Evolutionary conservation across 1,140 invertebrate genomes (phyloP), one percentile per base, ranked within the genome.

Genomic region (Neodiprion pinetum): DNA sequence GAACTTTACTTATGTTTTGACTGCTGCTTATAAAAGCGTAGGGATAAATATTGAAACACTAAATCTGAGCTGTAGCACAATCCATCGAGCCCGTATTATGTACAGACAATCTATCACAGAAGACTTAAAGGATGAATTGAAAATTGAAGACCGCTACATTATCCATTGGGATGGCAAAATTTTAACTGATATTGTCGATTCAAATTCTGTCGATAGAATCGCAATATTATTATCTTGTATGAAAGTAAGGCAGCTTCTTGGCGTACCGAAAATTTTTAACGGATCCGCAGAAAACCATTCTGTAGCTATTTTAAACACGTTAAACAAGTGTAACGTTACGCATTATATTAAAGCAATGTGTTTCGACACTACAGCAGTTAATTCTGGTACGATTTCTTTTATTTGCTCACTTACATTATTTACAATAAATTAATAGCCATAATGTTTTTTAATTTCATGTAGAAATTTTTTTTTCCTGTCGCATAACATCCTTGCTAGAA

Each of bases 1-100:
- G 72, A 78, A 81, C 75, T 79, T 77, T 10, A 75, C 76, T 74
- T 67, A 74, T 10, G 78, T 81, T 75, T 68, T 81, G 66, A 73
- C 78, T 78, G 75, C 78, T 48, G 77, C 78, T 9, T 67, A 73
- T 7, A 77, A 76, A 72, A 79, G 77, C 77, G 74, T 76, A 71
- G 76, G 78, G n/a, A 17, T 53, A 23, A 74, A 80, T 77, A 72
- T 77, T n/a, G 70, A 70, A 11, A 68, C 74, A 48, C 68, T 77
- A 40, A 80, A 77, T 76, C 48, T 81, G 1, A 81, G 75, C 72
- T 21, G 17, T 48, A 76, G 73, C n/a, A 76, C 78, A 4, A 81
- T 80, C 78, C 76, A 74, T 78, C 77, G 78, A 1, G 71, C 72
- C 21, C 75, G 80, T n/a, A 73, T 77, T 12, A 67, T 65, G 49